Base-by-base conservation (phyloP, 2,888 invertebrate genomes). In the Rugalucina vietnamica region DNA sequence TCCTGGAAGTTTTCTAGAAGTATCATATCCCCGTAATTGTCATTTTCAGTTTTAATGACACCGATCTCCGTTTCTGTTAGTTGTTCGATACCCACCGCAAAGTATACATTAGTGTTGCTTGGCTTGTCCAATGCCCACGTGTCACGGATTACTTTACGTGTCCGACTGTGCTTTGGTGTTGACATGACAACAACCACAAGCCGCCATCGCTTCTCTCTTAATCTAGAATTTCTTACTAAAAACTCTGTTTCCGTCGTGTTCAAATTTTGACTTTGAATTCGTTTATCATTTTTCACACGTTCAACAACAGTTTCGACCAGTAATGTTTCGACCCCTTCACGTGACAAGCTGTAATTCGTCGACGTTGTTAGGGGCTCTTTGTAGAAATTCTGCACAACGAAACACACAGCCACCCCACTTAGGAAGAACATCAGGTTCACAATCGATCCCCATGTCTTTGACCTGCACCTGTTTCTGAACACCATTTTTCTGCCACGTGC, bases 1-100 rank as follows among this genome's bases (percentile, higher is more conserved):
- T 99, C 99, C 50, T 96, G 95, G 43, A 98, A 95, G 71, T 96
- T 96, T 0, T 97, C 96, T 37, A 99, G 93, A 14, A 98, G 93
- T 29, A 99, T 92, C 82, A 99, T 95, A 94, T 99, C 99, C 71
- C 96, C 96, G 82, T 95, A 89, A 0, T 86, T 32, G 8, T 84
- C 69, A 8, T 94, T 85, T 80, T 94, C 94, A 77, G 94, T 91
- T 81, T 95, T 94, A 95, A 96, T 96, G 0, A 95, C 91, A 27
- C 95, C 93, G 74, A 96, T 94, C 3, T 96, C 95, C 77, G 96
- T 94, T 57, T 36, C 12, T 0, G 80, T 21, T 14, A 95, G 73
- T 34, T 90, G 88, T 43, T 88, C 90, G 0, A 96, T 96, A 1
- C 99, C 97, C 77, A 98, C 95, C 29, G 97, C 96, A 95, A 98